Conservation (phyloP, 1,140 invertebrate species). For the Himalopsyche phryganea region DNA sequence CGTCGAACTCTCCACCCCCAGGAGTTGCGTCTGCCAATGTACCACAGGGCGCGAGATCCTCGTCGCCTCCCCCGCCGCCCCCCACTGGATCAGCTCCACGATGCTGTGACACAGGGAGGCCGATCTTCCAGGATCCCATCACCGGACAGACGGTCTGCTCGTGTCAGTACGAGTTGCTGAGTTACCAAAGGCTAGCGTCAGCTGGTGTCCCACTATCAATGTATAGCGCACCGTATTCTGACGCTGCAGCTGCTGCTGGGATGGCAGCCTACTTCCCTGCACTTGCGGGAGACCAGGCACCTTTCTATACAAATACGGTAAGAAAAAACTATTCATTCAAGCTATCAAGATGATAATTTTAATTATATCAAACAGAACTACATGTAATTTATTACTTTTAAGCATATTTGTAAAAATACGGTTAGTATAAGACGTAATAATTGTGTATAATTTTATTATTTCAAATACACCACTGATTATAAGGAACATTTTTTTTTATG, state of each 20-base stretch:
- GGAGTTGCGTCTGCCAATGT: conserved; percentile 35
- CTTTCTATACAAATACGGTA: conserved; percentile 78
- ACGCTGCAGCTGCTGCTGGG: conserved; percentile 67
- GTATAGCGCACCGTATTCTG: conserved; percentile 73
- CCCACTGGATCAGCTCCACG: conserved; percentile 54
- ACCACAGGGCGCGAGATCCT: conserved; percentile 29
- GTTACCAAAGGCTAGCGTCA: conserved; percentile 74
- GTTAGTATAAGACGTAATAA: too few relatives aligned
- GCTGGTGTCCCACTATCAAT: conserved; percentile 66
- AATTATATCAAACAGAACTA: too few relatives aligned
- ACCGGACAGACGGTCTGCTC: conserved; percentile 91
- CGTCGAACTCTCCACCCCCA: conserved; percentile 58
- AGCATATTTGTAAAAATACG: too few relatives aligned
- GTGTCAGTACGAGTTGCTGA: conserved; percentile 80
- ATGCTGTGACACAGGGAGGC: conserved; percentile 89
- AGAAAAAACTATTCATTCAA: too few relatives aligned
- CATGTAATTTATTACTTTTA: too few relatives aligned
- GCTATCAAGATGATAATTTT: too few relatives aligned
- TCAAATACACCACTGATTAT: too few relatives aligned
- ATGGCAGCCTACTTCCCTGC: conserved; percentile 80
- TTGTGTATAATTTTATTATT: too few relatives aligned
- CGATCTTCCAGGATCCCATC: conserved; percentile 87
- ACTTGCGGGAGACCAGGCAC: conserved; percentile 73
- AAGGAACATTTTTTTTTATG: too few relatives aligned
- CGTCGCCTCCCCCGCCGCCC: conserved; percentile 50